Base-by-base conservation (phyloP, 2,888 invertebrate genomes). In the Crocallis elinguaria region DNA sequence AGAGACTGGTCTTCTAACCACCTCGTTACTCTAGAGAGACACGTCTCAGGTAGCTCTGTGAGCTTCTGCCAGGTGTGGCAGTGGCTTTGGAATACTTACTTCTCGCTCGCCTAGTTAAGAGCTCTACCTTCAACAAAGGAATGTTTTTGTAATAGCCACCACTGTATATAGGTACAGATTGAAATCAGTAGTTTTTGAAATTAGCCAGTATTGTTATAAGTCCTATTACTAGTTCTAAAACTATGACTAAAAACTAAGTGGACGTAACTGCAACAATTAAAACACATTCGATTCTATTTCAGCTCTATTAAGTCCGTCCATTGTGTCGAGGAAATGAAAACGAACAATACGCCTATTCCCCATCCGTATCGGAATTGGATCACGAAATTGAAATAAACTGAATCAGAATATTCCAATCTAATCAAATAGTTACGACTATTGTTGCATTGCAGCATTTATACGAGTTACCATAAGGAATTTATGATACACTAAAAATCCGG, bases 371-470 rank as follows among this genome's bases (percentile, higher is more conserved):
- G 45, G 21, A 55, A 48, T 46, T 35, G 48, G 43, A 51, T 57
- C 59, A 59, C 57, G 62, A 45, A 62, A 57, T 59, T 57, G 56
- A 59, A 59, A 62, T 62, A 57, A 59, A 59, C 54, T 54, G 54
- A 51, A 54, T 48, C 49, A 46, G 46, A 49, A 48, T 57, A 51
- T 43, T 25, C 39, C 54, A 33, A 60, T 59, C 57, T 59, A 52
- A 62, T 62, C 56, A 59, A 57, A 62, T 50, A 50, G 49, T 55
- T 55, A 55, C 50, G 55, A 54, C 48, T 54, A 54, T 54, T 54
- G 53, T 54, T 54, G 53, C 53, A 49, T 48, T 37, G 48, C 53
- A 43, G 37, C 46, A 48, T 48, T 48, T 54, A 48, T 54, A 43
- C 37, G 53, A 46, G 52, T 33, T 29, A 27, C 48, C 48, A 54